A percentile compares a stretch with the other conserved stretches of the same genome.
phyloP scores from a whole-genome alignment of 2,113 vertebrate genomes.

The Engraulis encrasicolus region DNA sequence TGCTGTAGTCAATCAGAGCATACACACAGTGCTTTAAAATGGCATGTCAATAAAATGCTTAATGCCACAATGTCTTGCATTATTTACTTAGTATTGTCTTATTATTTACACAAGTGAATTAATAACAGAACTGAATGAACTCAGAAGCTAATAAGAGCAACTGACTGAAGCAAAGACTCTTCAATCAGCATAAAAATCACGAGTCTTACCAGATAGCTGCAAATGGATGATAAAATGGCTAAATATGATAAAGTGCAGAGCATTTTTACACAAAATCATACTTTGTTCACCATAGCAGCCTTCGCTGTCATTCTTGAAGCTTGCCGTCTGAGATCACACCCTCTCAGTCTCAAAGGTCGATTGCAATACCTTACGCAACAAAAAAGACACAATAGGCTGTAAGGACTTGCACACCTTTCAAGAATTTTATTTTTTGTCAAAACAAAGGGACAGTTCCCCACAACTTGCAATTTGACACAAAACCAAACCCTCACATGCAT shows the following conservation, averaged over 20 bases:
- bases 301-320: background rate
- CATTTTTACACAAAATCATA: background rate
- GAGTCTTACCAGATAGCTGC: background rate
- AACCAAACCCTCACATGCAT: no score
- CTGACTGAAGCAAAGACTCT: background rate
- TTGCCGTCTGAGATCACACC: background rate
- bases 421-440: background rate
- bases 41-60: no score
- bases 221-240: background rate
- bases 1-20: background rate
- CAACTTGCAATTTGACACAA: no score
- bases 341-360: background rate
- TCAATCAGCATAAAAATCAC: background rate
- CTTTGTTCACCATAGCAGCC: background rate
- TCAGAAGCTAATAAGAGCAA: no score
- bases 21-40: slow-evolving; percentile 9
- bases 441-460: background rate
- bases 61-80: no score
- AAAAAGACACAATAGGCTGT: background rate
- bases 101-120: background rate
- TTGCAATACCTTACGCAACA: background rate
- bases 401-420: background rate
- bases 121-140: background rate
- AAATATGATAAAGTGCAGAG: background rate
- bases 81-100: no score